Base-by-base conservation (phyloP, 2,113 vertebrate species). In the Leptodactylus fuscus region DNA sequence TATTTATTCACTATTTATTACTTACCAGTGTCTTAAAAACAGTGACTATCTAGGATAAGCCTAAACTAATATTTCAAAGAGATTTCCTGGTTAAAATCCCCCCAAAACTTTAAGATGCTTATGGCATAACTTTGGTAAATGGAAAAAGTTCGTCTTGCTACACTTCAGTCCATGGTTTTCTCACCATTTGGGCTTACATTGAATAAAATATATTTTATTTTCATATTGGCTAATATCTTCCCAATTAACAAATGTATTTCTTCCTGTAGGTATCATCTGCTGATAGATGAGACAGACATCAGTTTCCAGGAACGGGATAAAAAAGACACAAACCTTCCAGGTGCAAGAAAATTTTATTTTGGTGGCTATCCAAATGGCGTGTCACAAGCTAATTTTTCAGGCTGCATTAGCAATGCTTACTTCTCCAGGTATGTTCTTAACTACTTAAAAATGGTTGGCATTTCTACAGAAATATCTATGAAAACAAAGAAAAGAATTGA, bases 371-470 rank as follows among this genome's bases (percentile, higher is more conserved):
- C 95, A 0, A 29, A 92, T 86, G 93, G 86, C 87, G 94, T 93
- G 1, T 94, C 93, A 85, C 94, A 95, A 85, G 94, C 92, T 85
- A 99, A 99, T 88, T 97, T 99, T 90, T 97, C 96, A 0, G 98
- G 98, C 77, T 99, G 98, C 85, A 98, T 99, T 92, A 97, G 96
- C 91, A 95, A 98, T 0, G 95, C 96, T 67, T 99, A 99, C 91
- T 95, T 99, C 87, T 97, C 94, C 92, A 96, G 96, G 98, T 97
- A 91, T 0, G 84, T 79, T 24, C 18, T 18, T 15, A 6, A 48
- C n/a, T 51, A 38, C 24, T 32, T 11, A 49, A 32, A 48, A 51
- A n/a, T 62, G 36, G 20, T 41, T 48, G 13, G 11, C 27, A 62
- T 41, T 71, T 3, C 1, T 71, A 13, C 36, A 44, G 9, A 73